Evolutionary conservation across 2,113 vertebrate species (phyloP).

Genomic region (Crotalus helleri): DNA sequence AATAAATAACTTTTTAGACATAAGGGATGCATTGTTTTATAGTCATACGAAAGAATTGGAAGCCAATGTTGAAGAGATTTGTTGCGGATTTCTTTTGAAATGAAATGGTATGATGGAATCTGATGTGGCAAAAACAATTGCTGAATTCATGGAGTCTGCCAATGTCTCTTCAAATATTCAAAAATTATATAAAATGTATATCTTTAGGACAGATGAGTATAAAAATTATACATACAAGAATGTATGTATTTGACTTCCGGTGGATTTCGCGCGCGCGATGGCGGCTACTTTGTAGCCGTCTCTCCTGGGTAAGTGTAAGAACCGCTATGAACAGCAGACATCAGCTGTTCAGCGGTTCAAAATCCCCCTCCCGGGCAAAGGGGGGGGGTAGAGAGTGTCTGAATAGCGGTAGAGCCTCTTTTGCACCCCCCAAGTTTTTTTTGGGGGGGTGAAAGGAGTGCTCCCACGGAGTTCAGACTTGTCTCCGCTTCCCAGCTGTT

Average conservation of each 20-base stretch:
- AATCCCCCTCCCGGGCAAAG: too few species aligned
- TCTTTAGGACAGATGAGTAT: background rate
- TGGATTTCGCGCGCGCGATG: too few species aligned
- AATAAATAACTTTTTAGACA: conserved; percentile 3
- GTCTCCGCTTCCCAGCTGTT: too few species aligned
- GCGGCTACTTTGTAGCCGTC: too few species aligned
- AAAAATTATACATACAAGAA: background rate
- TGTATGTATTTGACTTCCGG: background rate
- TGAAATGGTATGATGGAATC: background rate
- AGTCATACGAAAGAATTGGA: background rate
- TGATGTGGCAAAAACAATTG: background rate
- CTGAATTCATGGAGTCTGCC: background rate
- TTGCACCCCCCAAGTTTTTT: too few species aligned
- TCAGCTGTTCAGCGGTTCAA: too few species aligned
- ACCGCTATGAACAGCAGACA: too few species aligned
- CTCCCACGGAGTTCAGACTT: too few species aligned
- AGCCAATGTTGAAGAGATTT: background rate
- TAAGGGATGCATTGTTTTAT: background rate
- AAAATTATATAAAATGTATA: background rate
- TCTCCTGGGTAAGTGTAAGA: too few species aligned
- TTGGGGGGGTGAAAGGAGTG: too few species aligned
- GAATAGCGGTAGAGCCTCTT: too few species aligned
- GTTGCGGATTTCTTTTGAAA: background rate
- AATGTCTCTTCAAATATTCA: background rate
- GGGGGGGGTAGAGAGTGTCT: too few species aligned